Base-by-base conservation (phyloP, 2,113 vertebrate species). In the Laticauda laticaudata region DNA sequence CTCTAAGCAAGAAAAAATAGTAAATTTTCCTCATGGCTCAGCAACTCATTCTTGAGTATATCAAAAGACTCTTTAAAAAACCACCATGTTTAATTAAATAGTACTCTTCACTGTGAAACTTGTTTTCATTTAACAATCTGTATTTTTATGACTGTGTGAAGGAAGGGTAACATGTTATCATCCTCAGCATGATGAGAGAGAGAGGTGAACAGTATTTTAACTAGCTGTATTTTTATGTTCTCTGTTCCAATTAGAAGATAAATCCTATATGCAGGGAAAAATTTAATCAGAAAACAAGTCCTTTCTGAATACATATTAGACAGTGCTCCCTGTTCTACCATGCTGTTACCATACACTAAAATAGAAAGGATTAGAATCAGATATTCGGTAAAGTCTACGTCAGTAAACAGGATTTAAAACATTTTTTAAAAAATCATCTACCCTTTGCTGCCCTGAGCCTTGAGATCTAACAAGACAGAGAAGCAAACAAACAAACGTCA, bases 91-190 rank as follows among this genome's bases (percentile, higher is more conserved):
- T 94, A 1, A 95, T 94, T 95, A 96, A 45, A 94, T 91, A 94
- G 81, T 91, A 88, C 85, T 95, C 64, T 55, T 95, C 10, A 94
- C 88, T 91, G 29, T 39, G 94, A 90, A 92, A 91, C 34, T 91
- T 24, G 12, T 64, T 91, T 1, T 93, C 87, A 95, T 95, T 88
- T 93, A 92, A 95, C 95, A 61, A 92, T 95, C 93, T 87, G 85
- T 92, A 93, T 69, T 92, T 96, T 51, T 93, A 95, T 96, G 95
- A 91, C 93, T 94, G 93, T 87, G 94, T 94, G 89, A 87, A 94
- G 61, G 64, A n/a, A 87, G n/a, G 91, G 90, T 4, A 15, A 91
- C 57, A 94, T 87, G 64, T 89, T 93, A 48, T 94, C 64, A 93
- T 57, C 85, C 55, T 81, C 91, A 53, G 4, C 92, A 55, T 20